Evolutionary conservation across 2,888 invertebrate species (phyloP), one percentile per base, ranked within the genome.

Genomic region (Cetonia aurata): DNA sequence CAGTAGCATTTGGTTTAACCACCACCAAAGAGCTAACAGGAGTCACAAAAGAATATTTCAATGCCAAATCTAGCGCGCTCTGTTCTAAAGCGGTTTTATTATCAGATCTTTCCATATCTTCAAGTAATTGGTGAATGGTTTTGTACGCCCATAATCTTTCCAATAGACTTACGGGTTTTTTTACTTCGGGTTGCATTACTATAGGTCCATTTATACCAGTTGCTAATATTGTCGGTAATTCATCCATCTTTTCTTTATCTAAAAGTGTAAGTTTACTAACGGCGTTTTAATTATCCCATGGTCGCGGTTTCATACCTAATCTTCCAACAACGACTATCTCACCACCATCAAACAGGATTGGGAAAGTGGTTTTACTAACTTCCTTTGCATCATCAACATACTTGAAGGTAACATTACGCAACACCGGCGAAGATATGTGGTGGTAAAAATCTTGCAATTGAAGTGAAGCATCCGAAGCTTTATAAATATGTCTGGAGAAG

Each of bases 401-500:
- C 62, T 85, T 85, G 80, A 93, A 91, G 13, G 87, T 86, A 69
- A 93, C 89, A 78, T 92, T 87, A 0, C 89, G 85, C 57, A 93
- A 84, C 9, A 92, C 84, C 0, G 93, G 92, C 6, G 90, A 90
- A 0, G 92, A 88, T 69, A 93, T 89, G 82, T 91, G 89, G 44
- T 86, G 86, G 85, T 91, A 92, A 84, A 91, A 92, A 80, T 89
- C 88, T 57, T 88, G 85, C 53, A 93, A 84, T 81, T 93, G 92
- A 50, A 90, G 81, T 72, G 88, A 87, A 1, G 92, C 90, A 80
- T 92, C 92, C 0, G 90, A 86, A n/a, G 89, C 90, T 80, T 91
- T 91, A 83, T 92, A 92, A 75, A 93, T 92, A 80, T 90, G 89
- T 1, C 91, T 85, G 77, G 90, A 88, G 81, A 91, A 90, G 3